Conservation (phyloP, 1,140 invertebrate genomes). For the Sesamia nonagrioides region DNA sequence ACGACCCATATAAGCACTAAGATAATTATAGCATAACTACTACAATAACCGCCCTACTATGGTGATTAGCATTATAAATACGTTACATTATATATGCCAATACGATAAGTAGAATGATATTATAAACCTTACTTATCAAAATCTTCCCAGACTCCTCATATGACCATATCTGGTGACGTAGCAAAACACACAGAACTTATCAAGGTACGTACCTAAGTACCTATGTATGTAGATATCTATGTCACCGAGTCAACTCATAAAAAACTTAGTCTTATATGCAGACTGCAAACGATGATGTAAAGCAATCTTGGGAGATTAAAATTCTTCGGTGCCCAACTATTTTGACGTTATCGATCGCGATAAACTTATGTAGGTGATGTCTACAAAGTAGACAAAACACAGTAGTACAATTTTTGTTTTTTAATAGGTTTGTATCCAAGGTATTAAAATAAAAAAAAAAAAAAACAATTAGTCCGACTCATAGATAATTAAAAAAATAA, state of each 20-base stretch:
- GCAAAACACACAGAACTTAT: background rate
- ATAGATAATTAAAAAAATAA: no score
- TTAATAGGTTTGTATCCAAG: no score
- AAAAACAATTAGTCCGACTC: no score
- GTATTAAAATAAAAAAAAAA: no score
- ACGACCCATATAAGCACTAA: no score
- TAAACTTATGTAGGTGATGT: slow-evolving; percentile 38
- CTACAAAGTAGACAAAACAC: background rate
- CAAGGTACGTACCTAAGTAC: background rate
- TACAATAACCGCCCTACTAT: no score
- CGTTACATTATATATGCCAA: background rate
- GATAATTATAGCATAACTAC: no score
- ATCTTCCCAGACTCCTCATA: background rate
- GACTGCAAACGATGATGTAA: slow-evolving; percentile 25
- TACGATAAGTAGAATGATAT: background rate
- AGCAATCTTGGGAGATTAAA: slow-evolving; percentile 38
- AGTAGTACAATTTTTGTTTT: no score
- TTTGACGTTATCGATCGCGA: slow-evolving; percentile 37
- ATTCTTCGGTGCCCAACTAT: slow-evolving; percentile 41
- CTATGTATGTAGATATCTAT: slow-evolving; percentile 4
- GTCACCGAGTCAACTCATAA: background rate
- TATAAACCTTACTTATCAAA: background rate
- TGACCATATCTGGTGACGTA: background rate
- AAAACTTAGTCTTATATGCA: slow-evolving; percentile 22
- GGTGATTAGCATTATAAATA: no score